Base-by-base conservation (phyloP, 2,113 vertebrate species). In the Leptocoma aspasia region DNA sequence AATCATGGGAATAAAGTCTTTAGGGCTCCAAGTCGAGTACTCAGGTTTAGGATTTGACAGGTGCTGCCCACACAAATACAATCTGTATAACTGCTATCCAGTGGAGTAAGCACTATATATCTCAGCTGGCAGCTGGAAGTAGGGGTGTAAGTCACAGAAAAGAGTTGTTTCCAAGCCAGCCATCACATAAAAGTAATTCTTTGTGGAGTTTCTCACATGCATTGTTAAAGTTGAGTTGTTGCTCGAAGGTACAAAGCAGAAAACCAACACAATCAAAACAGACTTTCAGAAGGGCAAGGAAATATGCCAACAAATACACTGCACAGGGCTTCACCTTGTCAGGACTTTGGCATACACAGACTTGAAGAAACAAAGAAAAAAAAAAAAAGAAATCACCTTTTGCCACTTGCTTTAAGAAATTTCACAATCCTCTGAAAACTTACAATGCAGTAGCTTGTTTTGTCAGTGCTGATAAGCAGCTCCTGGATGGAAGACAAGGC, bases 251-350 rank as follows among this genome's bases (percentile, higher is more conserved):
- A 95, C 80, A 86, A 80, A 95, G 90, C 79, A 90, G 77, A 90
- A 95, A 96, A 94, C 69, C 75, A 96, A 89, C 90, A 57, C 95
- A 96, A 96, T 94, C 94, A 96, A 97, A 97, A 92, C 91, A 92
- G 88, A 91, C 61, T 96, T 95, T 96, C 94, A 96, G 86, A 91
- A 97, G 95, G 94, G 89, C 90, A 97, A 93, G 85, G 91, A 96
- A 97, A 96, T 82, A 91, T 95, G 95, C 96, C 96, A 96, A 93
- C 90, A 95, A 90, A 95, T 83, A 90, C 81, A 63, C 92, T 84
- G 92, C 82, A 89, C 54, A 57, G 89, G 93, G 95, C 92, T 96
- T 97, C 96, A 97, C 97, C 97, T 97, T 97, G 97, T 97, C 97
- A 97, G 94, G 91, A 82, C 89, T 96, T 95, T 92, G 88, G 96